These are phyloP conservation scores for Diplodus sargus DNA, from an alignment of 2,797 vertebrate species.

Conservation along the genomic window DNA sequence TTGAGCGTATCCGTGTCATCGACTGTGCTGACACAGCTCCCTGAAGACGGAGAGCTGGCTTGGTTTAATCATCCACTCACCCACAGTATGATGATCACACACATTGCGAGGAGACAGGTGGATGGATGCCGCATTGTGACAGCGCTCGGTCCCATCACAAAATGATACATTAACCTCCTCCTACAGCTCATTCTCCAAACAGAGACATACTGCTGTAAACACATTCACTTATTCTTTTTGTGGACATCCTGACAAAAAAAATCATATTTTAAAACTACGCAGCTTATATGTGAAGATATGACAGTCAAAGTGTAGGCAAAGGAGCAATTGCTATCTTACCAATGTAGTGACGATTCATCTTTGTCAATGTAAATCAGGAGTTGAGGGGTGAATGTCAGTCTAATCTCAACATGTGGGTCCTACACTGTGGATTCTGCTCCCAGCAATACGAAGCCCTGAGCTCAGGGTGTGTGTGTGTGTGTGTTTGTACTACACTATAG, in stretches of 20 bases:
- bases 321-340: conserved; percentile 16
- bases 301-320: conserved; percentile 13
- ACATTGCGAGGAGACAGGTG: conserved; percentile 44
- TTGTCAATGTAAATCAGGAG: conserved; percentile 22
- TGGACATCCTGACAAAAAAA: conserved; percentile 1
- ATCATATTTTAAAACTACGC: background rate
- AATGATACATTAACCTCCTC: conserved; percentile 1
- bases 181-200: background rate
- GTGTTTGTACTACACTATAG: background rate
- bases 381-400: conserved; percentile 28
- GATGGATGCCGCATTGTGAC: conserved; percentile 48
- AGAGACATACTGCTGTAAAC: conserved; percentile 5
- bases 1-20: conserved; percentile 70
- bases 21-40: conserved; percentile 78
- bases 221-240: background rate
- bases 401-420: conserved; percentile 25
- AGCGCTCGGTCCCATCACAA: conserved; percentile 22
- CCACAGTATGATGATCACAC: conserved; percentile 54
- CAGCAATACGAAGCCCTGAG: conserved; percentile 21
- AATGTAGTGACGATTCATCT: conserved; percentile 9
- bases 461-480: background rate
- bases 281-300: background rate
- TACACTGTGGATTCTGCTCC: conserved; percentile 23
- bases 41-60: conserved; percentile 60
- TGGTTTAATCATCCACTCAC: conserved; percentile 75